phyloP scores from a whole-genome alignment of 1,140 invertebrate species.

The Popillia japonica region DNA sequence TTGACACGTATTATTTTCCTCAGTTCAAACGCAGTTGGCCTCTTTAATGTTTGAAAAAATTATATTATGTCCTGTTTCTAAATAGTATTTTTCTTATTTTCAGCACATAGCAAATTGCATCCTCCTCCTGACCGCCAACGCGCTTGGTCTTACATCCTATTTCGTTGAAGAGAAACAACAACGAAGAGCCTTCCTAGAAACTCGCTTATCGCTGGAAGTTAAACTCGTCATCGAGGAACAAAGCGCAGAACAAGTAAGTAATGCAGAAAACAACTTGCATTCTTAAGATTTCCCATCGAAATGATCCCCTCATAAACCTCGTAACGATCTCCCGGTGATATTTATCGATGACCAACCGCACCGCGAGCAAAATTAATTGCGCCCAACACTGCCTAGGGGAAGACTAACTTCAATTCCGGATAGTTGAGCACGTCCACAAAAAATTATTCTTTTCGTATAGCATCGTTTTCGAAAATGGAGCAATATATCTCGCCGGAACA shows the following conservation, averaged over 20 bases:
- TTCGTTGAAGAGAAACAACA: slow-evolving; percentile 87
- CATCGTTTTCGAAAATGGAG: neutral
- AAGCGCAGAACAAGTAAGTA: slow-evolving; percentile 83
- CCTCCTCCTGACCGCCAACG: slow-evolving; percentile 73
- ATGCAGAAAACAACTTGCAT: neutral
- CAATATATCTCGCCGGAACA: neutral
- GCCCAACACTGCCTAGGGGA: neutral
- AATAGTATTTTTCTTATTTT: slow-evolving; percentile 50
- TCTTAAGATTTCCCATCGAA: neutral
- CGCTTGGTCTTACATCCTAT: slow-evolving; percentile 81
- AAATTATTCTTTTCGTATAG: neutral
- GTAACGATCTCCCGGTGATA: neutral
- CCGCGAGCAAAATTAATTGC: neutral
- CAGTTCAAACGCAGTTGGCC: no score
- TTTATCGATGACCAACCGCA: neutral
- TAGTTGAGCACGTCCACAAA: neutral
- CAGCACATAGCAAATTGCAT: slow-evolving; percentile 77
- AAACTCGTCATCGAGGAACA: slow-evolving; percentile 93
- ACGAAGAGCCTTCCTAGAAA: slow-evolving; percentile 87
- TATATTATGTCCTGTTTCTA: no score
- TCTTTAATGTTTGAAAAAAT: no score
- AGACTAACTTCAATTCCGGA: neutral
- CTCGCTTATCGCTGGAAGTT: slow-evolving; percentile 88
- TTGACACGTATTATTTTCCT: no score
- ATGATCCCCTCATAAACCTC: neutral